Percentiles rank a stretch among this genome's conserved stretches.
Conservation (phyloP, 1,140 invertebrate genomes). For the Diorhabda elongata region DNA sequence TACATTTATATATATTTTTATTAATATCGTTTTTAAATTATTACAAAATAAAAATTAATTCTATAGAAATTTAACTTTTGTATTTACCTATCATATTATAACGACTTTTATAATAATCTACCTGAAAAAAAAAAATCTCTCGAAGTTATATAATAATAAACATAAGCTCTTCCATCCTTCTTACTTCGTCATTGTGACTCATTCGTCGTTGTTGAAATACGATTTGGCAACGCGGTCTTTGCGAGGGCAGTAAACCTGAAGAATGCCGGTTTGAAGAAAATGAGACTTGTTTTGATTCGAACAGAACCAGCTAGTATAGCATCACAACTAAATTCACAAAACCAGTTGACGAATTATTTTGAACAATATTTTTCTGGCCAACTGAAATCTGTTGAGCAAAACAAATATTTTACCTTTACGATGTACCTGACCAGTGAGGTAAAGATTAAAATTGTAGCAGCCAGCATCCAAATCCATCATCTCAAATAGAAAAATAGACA, state of each 20-base stretch:
- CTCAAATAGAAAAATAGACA: too few relatives aligned
- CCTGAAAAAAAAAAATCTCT: too few relatives aligned
- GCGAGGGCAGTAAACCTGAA: slow-evolving; percentile 22
- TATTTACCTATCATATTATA: too few relatives aligned
- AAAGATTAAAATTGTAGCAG: neutral
- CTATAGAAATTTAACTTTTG: too few relatives aligned
- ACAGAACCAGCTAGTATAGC: neutral
- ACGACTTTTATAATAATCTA: too few relatives aligned
- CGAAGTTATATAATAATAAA: too few relatives aligned
- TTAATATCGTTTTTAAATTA: too few relatives aligned
- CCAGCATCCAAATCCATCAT: neutral
- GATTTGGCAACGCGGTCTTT: slow-evolving; percentile 19
- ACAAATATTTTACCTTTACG: neutral
- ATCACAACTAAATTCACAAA: neutral
- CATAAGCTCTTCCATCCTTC: too few relatives aligned
- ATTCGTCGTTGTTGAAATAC: neutral
- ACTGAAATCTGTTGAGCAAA: neutral
- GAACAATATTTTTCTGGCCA: too few relatives aligned
- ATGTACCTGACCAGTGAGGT: neutral
- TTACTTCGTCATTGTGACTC: too few relatives aligned
- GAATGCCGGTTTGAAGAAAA: neutral
- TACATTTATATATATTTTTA: too few relatives aligned
- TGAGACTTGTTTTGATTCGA: neutral
- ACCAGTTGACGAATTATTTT: neutral
- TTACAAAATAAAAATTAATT: too few relatives aligned